Evolutionary conservation across 1,140 invertebrate species (phyloP).

Genomic region (Aphelenchoides avenae): DNA sequence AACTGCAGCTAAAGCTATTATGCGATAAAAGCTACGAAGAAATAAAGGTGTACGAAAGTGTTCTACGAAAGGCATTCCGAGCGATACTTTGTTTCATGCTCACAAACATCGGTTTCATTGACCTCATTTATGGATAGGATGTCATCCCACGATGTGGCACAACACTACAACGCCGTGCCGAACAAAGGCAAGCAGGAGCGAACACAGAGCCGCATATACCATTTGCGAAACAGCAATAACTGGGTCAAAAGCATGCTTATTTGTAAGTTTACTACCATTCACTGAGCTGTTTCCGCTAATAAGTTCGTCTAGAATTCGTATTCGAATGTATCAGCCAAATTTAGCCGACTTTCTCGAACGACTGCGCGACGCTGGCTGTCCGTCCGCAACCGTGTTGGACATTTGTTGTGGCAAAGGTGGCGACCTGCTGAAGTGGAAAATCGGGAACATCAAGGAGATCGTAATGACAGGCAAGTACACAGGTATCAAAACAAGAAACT

Average conservation of each 20-base stretch:
- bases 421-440: conserved; percentile 89
- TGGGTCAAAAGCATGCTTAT: conserved; percentile 96
- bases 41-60: too few species aligned
- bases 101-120: too few species aligned
- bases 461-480: conserved; percentile 70
- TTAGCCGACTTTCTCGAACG: conserved; percentile 60
- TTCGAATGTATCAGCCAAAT: conserved; percentile 38
- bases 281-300: conserved; percentile 41
- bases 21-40: too few species aligned
- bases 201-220: conserved; percentile 80
- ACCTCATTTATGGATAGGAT: too few species aligned
- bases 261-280: conserved; percentile 60
- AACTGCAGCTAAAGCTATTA: too few species aligned
- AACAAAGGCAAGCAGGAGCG: conserved; percentile 75
- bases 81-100: too few species aligned
- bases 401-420: conserved; percentile 85
- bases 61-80: too few species aligned
- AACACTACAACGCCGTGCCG: conserved; percentile 63
- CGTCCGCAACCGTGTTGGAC: conserved; percentile 64
- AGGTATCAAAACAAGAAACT: conserved; percentile 3
- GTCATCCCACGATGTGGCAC: conserved; percentile 58
- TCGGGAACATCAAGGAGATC: conserved; percentile 75
- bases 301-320: too few species aligned
- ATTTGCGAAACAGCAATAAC: conserved; percentile 94
- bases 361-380: conserved; percentile 67